A percentile compares a stretch with the other conserved stretches of the same genome.
These are phyloP conservation scores for Rhogogaster chlorosoma DNA, from an alignment of 2,888 invertebrate genomes.

Conservation along the genomic window DNA sequence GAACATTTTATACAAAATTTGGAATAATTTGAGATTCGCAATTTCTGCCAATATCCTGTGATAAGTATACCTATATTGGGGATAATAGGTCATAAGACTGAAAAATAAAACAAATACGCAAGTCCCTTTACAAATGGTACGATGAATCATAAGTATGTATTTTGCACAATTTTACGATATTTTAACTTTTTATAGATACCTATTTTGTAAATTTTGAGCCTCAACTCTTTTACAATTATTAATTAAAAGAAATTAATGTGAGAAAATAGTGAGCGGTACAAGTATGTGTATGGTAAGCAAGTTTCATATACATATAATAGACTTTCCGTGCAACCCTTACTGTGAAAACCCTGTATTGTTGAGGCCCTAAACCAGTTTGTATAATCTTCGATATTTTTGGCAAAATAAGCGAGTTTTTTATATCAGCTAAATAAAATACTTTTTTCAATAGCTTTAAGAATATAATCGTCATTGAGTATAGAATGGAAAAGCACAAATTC, in stretches of 20 bases:
- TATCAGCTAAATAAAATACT: background rate
- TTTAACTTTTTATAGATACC: background rate
- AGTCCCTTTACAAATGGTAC: constrained; percentile 9
- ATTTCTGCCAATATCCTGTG: constrained; percentile 22
- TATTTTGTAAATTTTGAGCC: background rate
- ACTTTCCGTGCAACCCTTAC: background rate
- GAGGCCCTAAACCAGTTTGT: constrained; percentile 45
- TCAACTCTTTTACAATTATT: background rate
- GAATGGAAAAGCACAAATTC: constrained; percentile 15
- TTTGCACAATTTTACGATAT: constrained; percentile 14
- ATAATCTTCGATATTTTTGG: constrained; percentile 19
- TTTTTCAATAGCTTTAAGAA: constrained; percentile 25
- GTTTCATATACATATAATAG: constrained; percentile 8
- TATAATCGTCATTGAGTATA: constrained; percentile 25
- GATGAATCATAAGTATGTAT: constrained; percentile 15
- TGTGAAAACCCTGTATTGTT: background rate
- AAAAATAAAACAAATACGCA: background rate
- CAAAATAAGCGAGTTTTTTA: constrained; percentile 14
- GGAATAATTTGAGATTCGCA: constrained; percentile 6
- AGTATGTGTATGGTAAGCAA: background rate
- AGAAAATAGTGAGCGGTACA: too few species aligned
- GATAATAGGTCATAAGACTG: constrained; percentile 11
- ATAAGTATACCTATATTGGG: constrained; percentile 29
- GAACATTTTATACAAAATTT: background rate
- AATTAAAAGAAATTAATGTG: background rate